phyloP scores from a whole-genome alignment of 2,113 vertebrate species.

The Actinemys pallida region DNA sequence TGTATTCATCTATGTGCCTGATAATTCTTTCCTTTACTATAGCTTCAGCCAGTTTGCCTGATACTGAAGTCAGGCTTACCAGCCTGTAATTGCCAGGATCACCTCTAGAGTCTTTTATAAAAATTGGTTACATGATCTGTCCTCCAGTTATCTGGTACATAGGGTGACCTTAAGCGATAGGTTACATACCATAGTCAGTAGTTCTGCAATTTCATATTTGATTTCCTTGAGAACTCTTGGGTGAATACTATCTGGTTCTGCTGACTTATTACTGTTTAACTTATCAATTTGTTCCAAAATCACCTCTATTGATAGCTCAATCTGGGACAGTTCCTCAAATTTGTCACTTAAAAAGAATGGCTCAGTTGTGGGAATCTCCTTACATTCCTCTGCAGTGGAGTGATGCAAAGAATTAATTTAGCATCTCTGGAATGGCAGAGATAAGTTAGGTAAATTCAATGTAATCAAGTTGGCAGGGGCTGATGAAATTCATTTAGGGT shows the following conservation, averaged over 20 bases:
- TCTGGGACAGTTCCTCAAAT: too few relatives aligned
- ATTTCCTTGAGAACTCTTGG: not conserved
- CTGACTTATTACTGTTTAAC: not conserved
- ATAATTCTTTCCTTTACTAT: not conserved
- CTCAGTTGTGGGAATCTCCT: not conserved
- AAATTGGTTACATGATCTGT: not conserved
- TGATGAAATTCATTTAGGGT: not conserved
- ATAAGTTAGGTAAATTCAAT: not conserved
- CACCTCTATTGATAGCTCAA: not conserved
- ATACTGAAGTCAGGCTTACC: too few relatives aligned
- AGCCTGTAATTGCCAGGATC: not conserved
- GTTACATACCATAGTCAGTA: not conserved
- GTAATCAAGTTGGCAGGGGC: not conserved
- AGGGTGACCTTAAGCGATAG: too few relatives aligned
- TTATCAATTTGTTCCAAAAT: not conserved
- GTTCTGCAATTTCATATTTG: not conserved
- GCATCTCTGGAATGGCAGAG: too few relatives aligned
- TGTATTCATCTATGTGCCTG: not conserved
- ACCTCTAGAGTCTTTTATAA: not conserved
- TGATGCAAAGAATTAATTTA: not conserved
- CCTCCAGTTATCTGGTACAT: not conserved
- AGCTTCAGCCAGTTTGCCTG: not conserved
- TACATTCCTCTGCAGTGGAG: not conserved
- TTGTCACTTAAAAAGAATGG: too few relatives aligned
- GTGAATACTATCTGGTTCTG: not conserved